These are phyloP conservation scores for Corvus hawaiiensis DNA, from an alignment of 2,113 vertebrate species.

Conservation along the genomic window DNA sequence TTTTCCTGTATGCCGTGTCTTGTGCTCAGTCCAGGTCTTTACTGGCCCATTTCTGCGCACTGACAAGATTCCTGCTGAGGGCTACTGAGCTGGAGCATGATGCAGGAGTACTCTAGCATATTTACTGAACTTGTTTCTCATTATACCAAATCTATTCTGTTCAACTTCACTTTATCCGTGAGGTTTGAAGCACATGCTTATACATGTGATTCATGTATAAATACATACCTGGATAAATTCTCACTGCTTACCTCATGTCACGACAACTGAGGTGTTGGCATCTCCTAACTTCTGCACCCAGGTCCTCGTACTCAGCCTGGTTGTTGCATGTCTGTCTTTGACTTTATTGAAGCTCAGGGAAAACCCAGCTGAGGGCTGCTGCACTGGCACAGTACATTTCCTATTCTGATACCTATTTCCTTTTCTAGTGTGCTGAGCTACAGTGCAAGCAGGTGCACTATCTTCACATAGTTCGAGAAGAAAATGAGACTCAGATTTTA, in stretches of 20 bases:
- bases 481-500: background rate
- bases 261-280: background rate
- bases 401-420: background rate
- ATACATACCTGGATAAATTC: background rate
- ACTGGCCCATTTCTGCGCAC: background rate
- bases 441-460: background rate
- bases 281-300: background rate
- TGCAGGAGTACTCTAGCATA: background rate
- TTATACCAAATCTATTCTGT: background rate
- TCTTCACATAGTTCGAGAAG: background rate
- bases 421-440: background rate
- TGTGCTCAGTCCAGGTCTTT: background rate
- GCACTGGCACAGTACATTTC: background rate
- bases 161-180: background rate
- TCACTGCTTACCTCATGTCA: background rate
- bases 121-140: background rate
- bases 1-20: background rate
- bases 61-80: background rate
- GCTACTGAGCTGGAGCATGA: background rate
- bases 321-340: background rate
- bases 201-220: background rate
- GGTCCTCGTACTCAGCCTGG: background rate
- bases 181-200: background rate
- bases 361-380: background rate
- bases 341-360: background rate